phyloP scores from a whole-genome alignment of 1,140 invertebrate genomes.

The Eriosoma lanigerum region DNA sequence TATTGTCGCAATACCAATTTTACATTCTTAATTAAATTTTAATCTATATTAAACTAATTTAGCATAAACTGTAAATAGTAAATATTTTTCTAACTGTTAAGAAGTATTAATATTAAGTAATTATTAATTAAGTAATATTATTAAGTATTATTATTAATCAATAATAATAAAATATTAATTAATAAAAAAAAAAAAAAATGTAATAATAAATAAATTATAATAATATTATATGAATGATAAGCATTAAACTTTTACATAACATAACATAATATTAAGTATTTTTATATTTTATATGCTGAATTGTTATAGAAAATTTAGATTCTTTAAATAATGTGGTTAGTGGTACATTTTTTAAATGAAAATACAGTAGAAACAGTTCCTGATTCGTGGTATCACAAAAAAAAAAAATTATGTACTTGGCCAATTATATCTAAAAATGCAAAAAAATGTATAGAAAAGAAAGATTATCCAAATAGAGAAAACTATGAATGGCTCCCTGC shows the following conservation, averaged over 20 bases:
- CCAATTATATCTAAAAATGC: neutral
- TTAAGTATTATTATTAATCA: neutral
- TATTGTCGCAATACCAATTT: neutral
- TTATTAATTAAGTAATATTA: neutral
- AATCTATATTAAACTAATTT: no score
- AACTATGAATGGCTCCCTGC: neutral
- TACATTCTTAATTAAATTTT: no score
- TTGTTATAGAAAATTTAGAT: neutral
- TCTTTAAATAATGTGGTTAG: neutral
- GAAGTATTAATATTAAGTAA: neutral
- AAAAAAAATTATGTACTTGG: slow-evolving; percentile 2
- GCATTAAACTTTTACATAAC: neutral
- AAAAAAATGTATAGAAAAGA: neutral
- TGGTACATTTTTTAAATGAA: neutral
- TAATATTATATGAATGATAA: neutral
- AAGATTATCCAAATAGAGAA: neutral
- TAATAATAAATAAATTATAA: no score
- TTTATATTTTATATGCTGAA: neutral
- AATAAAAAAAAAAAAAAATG: neutral
- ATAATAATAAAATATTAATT: neutral
- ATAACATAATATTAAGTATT: neutral
- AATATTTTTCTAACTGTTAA: neutral
- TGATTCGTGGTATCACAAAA: neutral
- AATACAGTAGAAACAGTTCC: neutral
- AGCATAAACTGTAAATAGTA: neutral